phyloP scores from a whole-genome alignment of 2,888 invertebrate species.

The Lysandra bellargus region DNA sequence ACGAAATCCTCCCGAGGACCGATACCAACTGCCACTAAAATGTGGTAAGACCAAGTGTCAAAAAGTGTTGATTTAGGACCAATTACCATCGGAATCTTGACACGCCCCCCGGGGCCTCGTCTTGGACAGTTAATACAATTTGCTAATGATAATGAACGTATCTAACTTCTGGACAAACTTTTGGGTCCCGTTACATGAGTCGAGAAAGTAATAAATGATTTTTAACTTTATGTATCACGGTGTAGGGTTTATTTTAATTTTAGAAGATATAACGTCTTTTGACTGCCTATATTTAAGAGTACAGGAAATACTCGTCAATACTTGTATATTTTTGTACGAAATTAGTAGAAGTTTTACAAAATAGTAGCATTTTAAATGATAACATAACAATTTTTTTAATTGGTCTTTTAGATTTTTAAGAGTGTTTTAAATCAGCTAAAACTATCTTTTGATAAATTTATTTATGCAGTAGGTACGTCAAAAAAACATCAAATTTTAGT shows the following conservation, averaged over 20 bases:
- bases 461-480: too few relatives aligned
- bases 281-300: neutral
- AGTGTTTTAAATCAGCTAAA: too few relatives aligned
- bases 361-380: too few relatives aligned
- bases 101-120: neutral
- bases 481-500: too few relatives aligned
- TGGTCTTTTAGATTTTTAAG: too few relatives aligned
- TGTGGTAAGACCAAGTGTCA: conserved; percentile 6
- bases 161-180: conserved; percentile 21
- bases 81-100: conserved; percentile 6
- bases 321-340: too few relatives aligned
- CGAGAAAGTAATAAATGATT: conserved; percentile 11
- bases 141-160: conserved; percentile 34
- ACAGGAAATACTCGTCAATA: neutral
- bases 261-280: neutral
- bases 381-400: too few relatives aligned
- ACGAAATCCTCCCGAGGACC: too few relatives aligned
- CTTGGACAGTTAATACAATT: conserved; percentile 31
- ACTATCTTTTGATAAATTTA: too few relatives aligned
- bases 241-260: neutral
- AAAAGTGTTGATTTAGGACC: conserved; percentile 26
- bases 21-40: neutral
- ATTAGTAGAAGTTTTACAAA: too few relatives aligned
- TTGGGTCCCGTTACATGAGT: conserved; percentile 15
- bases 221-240: neutral